Evolutionary conservation across 2,797 vertebrate species (phyloP).

Genomic region (Loris lydekkerianus): DNA sequence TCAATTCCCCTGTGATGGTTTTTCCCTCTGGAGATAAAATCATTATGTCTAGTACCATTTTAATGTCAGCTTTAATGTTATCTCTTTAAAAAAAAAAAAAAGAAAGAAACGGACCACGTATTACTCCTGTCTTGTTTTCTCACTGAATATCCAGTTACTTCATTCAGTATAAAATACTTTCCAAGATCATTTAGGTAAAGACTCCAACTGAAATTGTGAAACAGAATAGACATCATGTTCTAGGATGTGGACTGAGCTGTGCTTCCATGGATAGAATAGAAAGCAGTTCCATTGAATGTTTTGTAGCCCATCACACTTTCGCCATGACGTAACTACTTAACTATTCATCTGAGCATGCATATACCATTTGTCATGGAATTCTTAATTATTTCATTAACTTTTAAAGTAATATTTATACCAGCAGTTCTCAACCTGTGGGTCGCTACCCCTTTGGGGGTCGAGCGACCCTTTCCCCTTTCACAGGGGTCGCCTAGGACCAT

Average conservation of each 20-base stretch:
- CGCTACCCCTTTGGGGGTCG: no score
- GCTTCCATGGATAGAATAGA: not conserved
- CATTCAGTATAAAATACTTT: conserved; percentile 9
- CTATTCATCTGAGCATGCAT: not conserved
- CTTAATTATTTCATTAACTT: conserved; percentile 30
- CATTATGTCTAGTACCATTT: conserved; percentile 44
- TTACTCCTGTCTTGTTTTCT: not conserved
- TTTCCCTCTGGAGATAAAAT: conserved; percentile 34
- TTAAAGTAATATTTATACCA: not conserved
- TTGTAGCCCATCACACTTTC: conserved; percentile 28
- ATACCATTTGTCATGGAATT: not conserved
- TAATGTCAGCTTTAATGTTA: conserved; percentile 3
- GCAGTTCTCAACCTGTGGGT: no score
- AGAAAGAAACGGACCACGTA: not conserved
- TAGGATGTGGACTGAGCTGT: not conserved
- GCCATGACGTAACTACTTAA: not conserved
- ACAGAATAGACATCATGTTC: not conserved
- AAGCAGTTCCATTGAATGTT: not conserved
- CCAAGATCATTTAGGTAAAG: not conserved
- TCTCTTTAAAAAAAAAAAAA: not conserved
- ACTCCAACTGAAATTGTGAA: conserved; percentile 6
- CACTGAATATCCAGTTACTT: not conserved
- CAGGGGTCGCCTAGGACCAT: no score
- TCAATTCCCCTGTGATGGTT: not conserved
- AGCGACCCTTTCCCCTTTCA: no score